Conservation (phyloP, 2,113 vertebrate species). For the Odocoileus hemionus region DNA sequence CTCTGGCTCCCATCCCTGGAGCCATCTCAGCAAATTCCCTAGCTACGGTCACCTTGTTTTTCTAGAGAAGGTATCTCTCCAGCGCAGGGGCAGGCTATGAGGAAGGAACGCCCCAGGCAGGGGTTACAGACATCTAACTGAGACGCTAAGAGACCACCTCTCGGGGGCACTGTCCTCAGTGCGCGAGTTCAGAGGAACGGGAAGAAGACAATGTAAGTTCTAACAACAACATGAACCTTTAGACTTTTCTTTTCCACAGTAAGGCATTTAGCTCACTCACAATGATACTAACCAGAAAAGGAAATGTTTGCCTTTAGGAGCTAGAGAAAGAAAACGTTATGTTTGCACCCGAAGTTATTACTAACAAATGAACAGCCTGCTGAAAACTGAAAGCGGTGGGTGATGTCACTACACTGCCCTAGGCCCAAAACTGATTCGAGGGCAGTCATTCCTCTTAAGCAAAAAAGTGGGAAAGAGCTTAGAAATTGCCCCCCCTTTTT, state of each 20-base stretch:
- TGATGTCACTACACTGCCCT: neutral
- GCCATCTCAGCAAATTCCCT: neutral
- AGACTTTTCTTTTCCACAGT: neutral
- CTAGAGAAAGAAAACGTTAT: neutral
- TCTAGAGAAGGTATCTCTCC: neutral
- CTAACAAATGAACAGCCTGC: neutral
- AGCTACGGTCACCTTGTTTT: neutral
- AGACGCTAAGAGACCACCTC: neutral
- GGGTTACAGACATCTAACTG: neutral
- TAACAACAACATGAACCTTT: neutral
- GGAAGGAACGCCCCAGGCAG: neutral
- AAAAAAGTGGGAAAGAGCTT: neutral
- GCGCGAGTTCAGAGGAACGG: neutral
- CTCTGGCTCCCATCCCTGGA: neutral
- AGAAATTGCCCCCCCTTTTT: neutral
- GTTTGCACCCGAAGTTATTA: conserved; percentile 28
- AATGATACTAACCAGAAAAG: conserved; percentile 56
- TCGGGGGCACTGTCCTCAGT: neutral
- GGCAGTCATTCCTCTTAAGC: neutral
- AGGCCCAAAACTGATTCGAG: neutral
- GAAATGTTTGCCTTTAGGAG: conserved; percentile 45
- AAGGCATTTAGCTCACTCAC: conserved; percentile 20
- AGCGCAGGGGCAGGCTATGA: neutral
- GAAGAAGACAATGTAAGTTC: neutral
- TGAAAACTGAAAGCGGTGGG: neutral